Conservation (phyloP, 1,140 invertebrate species). For the Sycophila sp. region DNA sequence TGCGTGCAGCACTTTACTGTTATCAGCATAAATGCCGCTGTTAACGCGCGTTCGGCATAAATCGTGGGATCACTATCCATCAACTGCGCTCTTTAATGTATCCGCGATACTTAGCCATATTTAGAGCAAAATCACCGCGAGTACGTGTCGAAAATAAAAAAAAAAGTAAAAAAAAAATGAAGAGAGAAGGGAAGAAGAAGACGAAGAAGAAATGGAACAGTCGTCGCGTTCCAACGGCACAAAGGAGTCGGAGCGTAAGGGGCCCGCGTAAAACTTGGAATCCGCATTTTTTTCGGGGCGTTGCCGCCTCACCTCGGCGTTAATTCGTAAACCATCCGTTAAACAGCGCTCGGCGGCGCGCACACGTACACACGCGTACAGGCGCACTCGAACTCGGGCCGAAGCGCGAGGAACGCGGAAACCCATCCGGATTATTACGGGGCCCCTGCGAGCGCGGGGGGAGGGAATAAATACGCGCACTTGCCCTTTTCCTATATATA, state of each 20-base stretch:
- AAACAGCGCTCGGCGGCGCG: not conserved
- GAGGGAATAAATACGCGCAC: not conserved
- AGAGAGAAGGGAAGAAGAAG: not conserved
- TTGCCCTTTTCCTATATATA: not conserved
- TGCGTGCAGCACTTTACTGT: too few relatives aligned
- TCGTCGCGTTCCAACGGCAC: not conserved
- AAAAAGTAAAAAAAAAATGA: not conserved
- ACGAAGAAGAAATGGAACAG: not conserved
- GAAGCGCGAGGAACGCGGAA: conserved; percentile 10
- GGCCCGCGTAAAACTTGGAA: not conserved
- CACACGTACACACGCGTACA: not conserved
- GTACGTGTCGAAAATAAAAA: not conserved
- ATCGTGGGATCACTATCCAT: too few relatives aligned
- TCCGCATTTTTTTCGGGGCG: not conserved
- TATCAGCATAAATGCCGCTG: too few relatives aligned
- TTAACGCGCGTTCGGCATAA: too few relatives aligned
- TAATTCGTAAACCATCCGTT: conserved; percentile 7
- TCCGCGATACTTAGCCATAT: too few relatives aligned
- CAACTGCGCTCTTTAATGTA: too few relatives aligned
- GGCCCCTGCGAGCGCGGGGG: not conserved
- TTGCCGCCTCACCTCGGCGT: not conserved
- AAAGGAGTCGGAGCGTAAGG: too few relatives aligned
- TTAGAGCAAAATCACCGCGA: too few relatives aligned
- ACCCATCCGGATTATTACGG: conserved; percentile 1
- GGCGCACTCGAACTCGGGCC: not conserved